Evolutionary conservation across 2,797 vertebrate genomes (phyloP), one percentile per base, ranked within the genome.

Genomic region (Argya squamiceps): DNA sequence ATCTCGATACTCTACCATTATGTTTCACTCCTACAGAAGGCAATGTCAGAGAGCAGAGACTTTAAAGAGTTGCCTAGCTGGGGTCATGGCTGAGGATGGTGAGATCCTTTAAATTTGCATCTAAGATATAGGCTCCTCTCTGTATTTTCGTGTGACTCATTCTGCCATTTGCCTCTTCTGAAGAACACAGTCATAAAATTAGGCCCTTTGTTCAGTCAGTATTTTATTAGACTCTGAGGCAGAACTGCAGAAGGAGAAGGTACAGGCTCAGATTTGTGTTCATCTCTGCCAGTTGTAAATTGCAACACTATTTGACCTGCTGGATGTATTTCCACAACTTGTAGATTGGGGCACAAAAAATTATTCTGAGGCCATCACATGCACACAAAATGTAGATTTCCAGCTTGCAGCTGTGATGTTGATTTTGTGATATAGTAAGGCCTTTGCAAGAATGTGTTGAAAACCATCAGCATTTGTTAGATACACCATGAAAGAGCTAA

Each of bases 301-400:
- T 55, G 47, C 39, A 62, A 8, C 7, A 7, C n/a, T 73, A 5
- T 65, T 81, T 79, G 46, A 55, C 49, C n/a, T 69, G 19, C 52
- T 88, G 68, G 34, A 39, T 60, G 10, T 74, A 39, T 7, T 87
- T 77, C 32, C 47, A 67, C 26, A 65, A 8, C 32, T 49, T n/a
- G 20, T 53, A 89, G 46, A 50, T 6, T 2, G 1, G 24, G 18
- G 13, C 43, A 62, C 0, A 0, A 81, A 62, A 73, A 78, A 30
- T 30, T 20, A 19, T 86, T 39, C 46, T 84, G 32, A 26, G 44
- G 15, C 41, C 55, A 11, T 70, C 50, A 47, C 0, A 0, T 50
- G 46, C 37, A 21, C 23, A 12, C 79, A 62, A 76, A 27, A 92
- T 8, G 53, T 37, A 46, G 53, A 84, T 53, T 78, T 23, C 13